Base-by-base conservation (phyloP, 2,888 invertebrate genomes). In the Meliscaeva auricollis region DNA sequence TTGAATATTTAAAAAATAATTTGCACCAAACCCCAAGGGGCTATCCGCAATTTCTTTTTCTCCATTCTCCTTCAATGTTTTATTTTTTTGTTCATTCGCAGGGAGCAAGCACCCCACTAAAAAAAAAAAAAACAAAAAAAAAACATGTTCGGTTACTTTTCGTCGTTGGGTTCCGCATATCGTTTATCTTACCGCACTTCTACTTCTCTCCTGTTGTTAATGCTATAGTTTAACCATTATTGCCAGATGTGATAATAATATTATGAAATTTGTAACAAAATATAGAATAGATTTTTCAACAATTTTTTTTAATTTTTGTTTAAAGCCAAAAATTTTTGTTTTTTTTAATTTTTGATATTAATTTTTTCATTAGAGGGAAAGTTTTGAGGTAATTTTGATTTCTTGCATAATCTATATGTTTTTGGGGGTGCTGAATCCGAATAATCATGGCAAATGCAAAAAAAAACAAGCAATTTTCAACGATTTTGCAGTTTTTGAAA, bases 1-100 rank as follows among this genome's bases (percentile, higher is more conserved):
- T 87, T 88, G 88, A 88, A 88, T 87, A 88, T 88, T 88, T 88
- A 88, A 87, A 88, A 88, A 88, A 87, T 87, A 88, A 88, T 88
- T 88, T 88, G 87, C 87, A 87, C 78, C 85, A 87, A 66, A 66
- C 85, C 87, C 78, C 77, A 79, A 79, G 87, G 87, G 87, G 54
- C 70, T 70, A 78, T 82, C 78, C 82, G 82, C 78, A 82, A 87
- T 83, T 87, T 82, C 75, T 87, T 80, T 82, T 87, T 64, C 62
- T 62, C 62, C 68, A 26, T 50, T 70, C 46, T 70, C 15, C n/a
- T 52, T 38, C 72, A 48, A 26, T 32, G 80, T 17, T 26, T 26
- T 60, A 0, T 50, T 54, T 20, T 17, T 50, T 56, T n/a, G n/a
- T n/a, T n/a, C n/a, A n/a, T 17, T 41, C 2, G 17, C 54, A 7